phyloP scores from a whole-genome alignment of 1,140 invertebrate genomes.

The Caenorhabditis latens region DNA sequence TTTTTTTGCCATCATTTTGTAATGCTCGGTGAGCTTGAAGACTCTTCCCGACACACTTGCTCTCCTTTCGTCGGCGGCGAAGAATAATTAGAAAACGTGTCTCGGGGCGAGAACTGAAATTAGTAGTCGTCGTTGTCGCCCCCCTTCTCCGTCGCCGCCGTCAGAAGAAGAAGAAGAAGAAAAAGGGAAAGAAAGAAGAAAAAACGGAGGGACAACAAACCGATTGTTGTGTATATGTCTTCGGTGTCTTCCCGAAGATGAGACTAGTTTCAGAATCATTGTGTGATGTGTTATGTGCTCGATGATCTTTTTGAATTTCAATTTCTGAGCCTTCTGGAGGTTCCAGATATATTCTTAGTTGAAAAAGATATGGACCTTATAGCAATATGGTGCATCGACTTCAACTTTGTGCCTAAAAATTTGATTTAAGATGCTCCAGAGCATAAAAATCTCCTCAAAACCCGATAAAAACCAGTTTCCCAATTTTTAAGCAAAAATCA shows the following conservation, averaged over 20 bases:
- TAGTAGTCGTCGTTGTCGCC: slow-evolving; percentile 12
- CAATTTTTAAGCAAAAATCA: too few relatives aligned
- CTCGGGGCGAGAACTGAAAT: slow-evolving; percentile 48
- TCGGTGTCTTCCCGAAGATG: background rate
- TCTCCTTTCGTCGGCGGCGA: background rate
- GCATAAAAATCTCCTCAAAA: too few relatives aligned
- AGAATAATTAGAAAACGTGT: slow-evolving; percentile 50
- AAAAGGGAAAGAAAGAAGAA: background rate
- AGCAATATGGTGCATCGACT: too few relatives aligned
- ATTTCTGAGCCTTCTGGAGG: background rate
- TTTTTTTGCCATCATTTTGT: slow-evolving; percentile 41
- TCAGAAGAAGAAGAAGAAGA: background rate
- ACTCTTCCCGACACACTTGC: background rate
- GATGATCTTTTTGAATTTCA: slow-evolving; percentile 4
- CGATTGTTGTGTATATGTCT: slow-evolving; percentile 31
- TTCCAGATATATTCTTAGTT: too few relatives aligned
- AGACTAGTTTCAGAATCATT: slow-evolving; percentile 39
- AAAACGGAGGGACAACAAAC: background rate
- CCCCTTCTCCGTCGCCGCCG: too few relatives aligned
- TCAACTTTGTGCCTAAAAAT: too few relatives aligned
- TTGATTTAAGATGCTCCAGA: too few relatives aligned
- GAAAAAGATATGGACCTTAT: too few relatives aligned
- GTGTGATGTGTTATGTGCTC: background rate
- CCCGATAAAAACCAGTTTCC: too few relatives aligned
- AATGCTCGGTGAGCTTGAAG: slow-evolving; percentile 39